Evolutionary conservation across 2,797 vertebrate genomes (phyloP).

Genomic region (Etheostoma nigrum): DNA sequence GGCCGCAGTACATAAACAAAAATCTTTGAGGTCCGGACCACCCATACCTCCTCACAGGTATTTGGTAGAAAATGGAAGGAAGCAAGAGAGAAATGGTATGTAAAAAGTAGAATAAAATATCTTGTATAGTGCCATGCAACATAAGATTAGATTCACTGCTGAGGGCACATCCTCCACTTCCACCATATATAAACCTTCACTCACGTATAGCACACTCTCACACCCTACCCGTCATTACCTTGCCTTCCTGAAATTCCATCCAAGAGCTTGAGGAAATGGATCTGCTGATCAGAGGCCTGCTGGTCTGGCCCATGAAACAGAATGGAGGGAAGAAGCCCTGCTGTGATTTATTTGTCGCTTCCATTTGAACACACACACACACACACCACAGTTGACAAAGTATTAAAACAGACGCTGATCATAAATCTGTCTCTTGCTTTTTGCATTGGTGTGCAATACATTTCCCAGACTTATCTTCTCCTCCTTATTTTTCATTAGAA

Average conservation of each 20-base stretch:
- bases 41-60: background rate
- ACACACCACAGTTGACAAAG: constrained; percentile 42
- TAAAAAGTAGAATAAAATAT: background rate
- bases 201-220: background rate
- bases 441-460: constrained; percentile 48
- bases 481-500: constrained; percentile 20
- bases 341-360: constrained; percentile 52
- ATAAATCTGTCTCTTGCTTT: constrained; percentile 64
- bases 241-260: constrained; percentile 62
- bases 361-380: constrained; percentile 25
- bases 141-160: background rate
- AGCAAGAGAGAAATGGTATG: background rate
- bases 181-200: background rate
- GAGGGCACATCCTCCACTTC: background rate
- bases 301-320: constrained; percentile 30
- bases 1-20: constrained; percentile 73
- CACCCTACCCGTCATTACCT: constrained; percentile 35
- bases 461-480: constrained; percentile 51
- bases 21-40: constrained; percentile 24
- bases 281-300: constrained; percentile 50
- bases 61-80: constrained; percentile 17
- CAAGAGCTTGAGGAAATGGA: constrained; percentile 49
- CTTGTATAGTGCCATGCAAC: background rate
- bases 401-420: constrained; percentile 64
- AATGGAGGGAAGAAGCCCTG: constrained; percentile 64